A percentile compares a stretch with the other conserved stretches of the same genome.
Conservation (phyloP, 2,113 vertebrate species). For the Pelecanoides urinatrix region DNA sequence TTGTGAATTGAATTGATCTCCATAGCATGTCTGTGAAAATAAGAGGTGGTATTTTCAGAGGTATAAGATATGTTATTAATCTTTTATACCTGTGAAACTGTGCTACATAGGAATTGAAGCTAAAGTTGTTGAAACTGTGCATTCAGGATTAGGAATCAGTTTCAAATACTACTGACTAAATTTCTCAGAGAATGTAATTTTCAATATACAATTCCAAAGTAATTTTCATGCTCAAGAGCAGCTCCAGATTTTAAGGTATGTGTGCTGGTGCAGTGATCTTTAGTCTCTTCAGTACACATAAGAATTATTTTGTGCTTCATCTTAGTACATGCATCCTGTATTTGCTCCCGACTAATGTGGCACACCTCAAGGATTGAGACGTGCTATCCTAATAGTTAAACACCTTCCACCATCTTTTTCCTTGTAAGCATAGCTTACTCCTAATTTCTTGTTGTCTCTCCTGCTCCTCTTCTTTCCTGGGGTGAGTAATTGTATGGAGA, state of each 20-base stretch:
- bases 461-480: background rate
- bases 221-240: background rate
- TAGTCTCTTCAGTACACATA: background rate
- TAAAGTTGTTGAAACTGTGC: background rate
- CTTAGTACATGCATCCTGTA: background rate
- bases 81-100: background rate
- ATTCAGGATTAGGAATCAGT: background rate
- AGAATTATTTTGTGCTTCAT: background rate
- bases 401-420: background rate
- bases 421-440: background rate
- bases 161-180: background rate
- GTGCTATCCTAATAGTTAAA: background rate
- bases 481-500: background rate
- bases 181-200: background rate
- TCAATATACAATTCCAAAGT: background rate
- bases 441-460: background rate
- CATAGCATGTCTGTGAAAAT: background rate
- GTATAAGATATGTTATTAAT: background rate
- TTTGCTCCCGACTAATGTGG: background rate
- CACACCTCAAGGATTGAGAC: background rate
- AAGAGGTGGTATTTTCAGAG: background rate
- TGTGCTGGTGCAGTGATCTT: background rate
- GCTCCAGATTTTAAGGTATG: background rate
- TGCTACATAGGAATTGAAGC: background rate
- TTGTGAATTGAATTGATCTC: background rate